These are phyloP conservation scores for Tylochromis polylepis DNA, from an alignment of 2,113 vertebrate species.

Conservation along the genomic window DNA sequence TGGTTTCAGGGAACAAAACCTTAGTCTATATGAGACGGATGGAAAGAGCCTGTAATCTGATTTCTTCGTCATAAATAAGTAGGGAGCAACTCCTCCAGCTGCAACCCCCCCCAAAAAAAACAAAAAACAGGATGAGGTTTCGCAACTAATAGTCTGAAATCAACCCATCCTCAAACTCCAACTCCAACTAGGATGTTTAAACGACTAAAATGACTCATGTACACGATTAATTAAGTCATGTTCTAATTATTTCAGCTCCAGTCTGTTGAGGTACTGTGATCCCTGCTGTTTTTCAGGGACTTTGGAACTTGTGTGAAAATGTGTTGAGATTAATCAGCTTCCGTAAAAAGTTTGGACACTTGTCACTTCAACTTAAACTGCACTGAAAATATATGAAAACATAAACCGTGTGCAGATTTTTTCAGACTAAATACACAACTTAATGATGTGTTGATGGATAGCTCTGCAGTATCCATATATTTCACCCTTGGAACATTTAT, in stretches of 20 bases:
- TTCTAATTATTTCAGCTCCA: neutral
- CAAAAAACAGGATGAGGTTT: too few relatives aligned
- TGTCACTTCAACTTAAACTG: neutral
- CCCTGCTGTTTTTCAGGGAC: neutral
- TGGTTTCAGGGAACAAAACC: neutral
- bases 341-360: neutral
- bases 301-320: neutral
- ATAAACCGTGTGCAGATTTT: neutral
- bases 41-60: neutral
- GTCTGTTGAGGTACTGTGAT: neutral
- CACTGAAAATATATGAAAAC: neutral
- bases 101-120: too few relatives aligned
- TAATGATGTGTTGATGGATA: constrained; percentile 25
- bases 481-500: constrained; percentile 13
- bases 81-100: too few relatives aligned
- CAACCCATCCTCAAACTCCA: neutral
- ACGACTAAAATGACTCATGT: neutral
- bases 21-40: neutral
- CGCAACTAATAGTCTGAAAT: neutral
- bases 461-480: constrained; percentile 4
- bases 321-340: neutral
- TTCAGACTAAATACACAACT: neutral
- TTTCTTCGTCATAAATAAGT: neutral
- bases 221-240: neutral
- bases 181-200: neutral